phyloP scores from a whole-genome alignment of 2,888 invertebrate genomes.

The Colostygia pectinataria region DNA sequence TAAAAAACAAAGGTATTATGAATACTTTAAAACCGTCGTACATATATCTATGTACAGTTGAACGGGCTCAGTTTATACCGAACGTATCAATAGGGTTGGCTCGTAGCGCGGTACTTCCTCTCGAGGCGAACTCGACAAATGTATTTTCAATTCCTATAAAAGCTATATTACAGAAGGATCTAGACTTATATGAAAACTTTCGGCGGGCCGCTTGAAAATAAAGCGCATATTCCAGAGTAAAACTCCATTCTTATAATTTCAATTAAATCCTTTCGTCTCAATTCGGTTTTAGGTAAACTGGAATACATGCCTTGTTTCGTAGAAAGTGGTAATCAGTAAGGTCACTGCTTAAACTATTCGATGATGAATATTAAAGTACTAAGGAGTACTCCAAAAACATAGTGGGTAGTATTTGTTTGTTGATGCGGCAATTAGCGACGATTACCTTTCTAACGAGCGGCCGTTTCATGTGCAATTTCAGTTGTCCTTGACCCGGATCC shows the following conservation, averaged over 20 bases:
- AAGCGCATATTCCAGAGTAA: background rate
- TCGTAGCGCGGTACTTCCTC: conserved; percentile 59
- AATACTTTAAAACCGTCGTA: conserved; percentile 72
- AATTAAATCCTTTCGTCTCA: no score
- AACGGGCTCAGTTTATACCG: conserved; percentile 63
- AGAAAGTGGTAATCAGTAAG: conserved; percentile 4
- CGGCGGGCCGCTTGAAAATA: conserved; percentile 7
- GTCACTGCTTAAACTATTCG: background rate
- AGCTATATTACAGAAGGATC: conserved; percentile 47
- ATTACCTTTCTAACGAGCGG: conserved; percentile 30
- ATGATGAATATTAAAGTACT: conserved; percentile 2
- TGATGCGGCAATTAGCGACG: conserved; percentile 39
- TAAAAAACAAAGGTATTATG: conserved; percentile 65
- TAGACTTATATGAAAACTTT: conserved; percentile 2
- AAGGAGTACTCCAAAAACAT: background rate
- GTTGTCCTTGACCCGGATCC: conserved; percentile 32
- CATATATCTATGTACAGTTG: conserved; percentile 68
- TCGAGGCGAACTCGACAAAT: conserved; percentile 40
- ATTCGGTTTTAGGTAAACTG: no score
- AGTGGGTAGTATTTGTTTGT: conserved; percentile 14
- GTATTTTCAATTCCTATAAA: conserved; percentile 68
- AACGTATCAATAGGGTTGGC: conserved; percentile 64
- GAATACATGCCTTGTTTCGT: background rate
- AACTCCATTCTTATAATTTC: background rate
- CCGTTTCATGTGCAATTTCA: conserved; percentile 32